Conservation (phyloP, 2,888 invertebrate species). For the Drosophila bunnanda region DNA sequence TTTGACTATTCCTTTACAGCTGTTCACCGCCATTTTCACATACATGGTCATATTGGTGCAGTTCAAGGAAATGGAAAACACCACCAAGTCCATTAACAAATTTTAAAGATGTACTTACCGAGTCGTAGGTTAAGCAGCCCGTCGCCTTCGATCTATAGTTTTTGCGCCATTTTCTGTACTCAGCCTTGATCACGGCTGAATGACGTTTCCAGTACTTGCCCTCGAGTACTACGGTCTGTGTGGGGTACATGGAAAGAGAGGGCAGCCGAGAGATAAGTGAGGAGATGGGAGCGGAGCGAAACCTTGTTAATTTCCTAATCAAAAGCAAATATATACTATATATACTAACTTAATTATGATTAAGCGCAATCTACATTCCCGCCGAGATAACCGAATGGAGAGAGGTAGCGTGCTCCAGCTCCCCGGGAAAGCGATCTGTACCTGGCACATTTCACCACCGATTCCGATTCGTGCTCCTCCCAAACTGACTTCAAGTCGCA, state of each 20-base stretch:
- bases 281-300: slow-evolving; percentile 11
- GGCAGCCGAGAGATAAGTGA: slow-evolving; percentile 13
- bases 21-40: slow-evolving; percentile 81
- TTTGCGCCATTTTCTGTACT: slow-evolving; percentile 99
- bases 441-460: slow-evolving; percentile 13
- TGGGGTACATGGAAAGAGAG: slow-evolving; percentile 22
- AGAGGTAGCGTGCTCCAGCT: slow-evolving; percentile 1
- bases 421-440: background rate
- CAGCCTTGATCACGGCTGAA: slow-evolving; percentile 97
- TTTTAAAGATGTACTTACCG: slow-evolving; percentile 87
- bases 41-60: slow-evolving; percentile 83
- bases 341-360: slow-evolving; percentile 35
- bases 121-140: slow-evolving; percentile 89
- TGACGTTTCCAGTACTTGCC: slow-evolving; percentile 99
- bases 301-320: slow-evolving; percentile 28
- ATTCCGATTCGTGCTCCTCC: background rate
- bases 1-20: slow-evolving; percentile 50
- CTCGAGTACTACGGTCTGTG: slow-evolving; percentile 97
- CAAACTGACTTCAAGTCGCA: slow-evolving; percentile 1
- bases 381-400: slow-evolving; percentile 27
- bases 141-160: slow-evolving; percentile 89
- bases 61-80: slow-evolving; percentile 82
- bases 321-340: slow-evolving; percentile 37
- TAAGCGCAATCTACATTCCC: slow-evolving; percentile 32
- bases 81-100: slow-evolving; percentile 63